These are phyloP conservation scores for Drosophila setifemur DNA, from an alignment of 1,140 invertebrate genomes.

Conservation along the genomic window DNA sequence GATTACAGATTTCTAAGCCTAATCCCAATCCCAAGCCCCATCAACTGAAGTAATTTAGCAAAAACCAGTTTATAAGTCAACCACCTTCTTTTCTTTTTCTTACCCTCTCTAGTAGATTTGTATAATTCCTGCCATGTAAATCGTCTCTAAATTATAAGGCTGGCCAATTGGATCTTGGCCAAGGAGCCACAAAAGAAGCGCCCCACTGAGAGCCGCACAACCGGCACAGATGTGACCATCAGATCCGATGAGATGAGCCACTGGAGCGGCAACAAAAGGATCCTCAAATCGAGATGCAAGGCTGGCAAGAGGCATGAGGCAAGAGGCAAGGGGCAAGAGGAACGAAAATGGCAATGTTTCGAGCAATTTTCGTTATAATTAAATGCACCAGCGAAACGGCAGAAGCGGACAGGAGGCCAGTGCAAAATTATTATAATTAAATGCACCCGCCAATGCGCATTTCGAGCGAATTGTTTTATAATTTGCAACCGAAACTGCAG, in stretches of 20 bases:
- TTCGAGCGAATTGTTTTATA: constrained; percentile 78
- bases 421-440: constrained; percentile 79
- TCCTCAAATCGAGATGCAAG: constrained; percentile 10
- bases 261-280: constrained; percentile 23
- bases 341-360: constrained; percentile 41
- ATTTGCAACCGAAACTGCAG: constrained; percentile 53
- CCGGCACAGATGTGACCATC: constrained; percentile 34
- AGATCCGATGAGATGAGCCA: constrained; percentile 16
- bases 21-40: background rate
- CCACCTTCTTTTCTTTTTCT: background rate
- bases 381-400: constrained; percentile 57
- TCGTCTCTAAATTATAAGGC: constrained; percentile 62
- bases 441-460: constrained; percentile 77
- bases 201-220: constrained; percentile 37
- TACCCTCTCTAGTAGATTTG: constrained; percentile 1
- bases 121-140: constrained; percentile 62
- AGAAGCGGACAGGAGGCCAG: constrained; percentile 32
- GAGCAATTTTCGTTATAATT: constrained; percentile 74
- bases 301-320: no score
- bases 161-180: constrained; percentile 52
- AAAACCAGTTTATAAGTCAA: constrained; percentile 7
- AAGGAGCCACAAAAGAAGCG: constrained; percentile 12
- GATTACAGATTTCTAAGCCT: background rate
- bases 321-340: no score
- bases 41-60: background rate